A percentile compares a stretch with the other conserved stretches of the same genome.
phyloP scores from a whole-genome alignment of 2,797 vertebrate genomes.

The Chaetophractus vellerosus region DNA sequence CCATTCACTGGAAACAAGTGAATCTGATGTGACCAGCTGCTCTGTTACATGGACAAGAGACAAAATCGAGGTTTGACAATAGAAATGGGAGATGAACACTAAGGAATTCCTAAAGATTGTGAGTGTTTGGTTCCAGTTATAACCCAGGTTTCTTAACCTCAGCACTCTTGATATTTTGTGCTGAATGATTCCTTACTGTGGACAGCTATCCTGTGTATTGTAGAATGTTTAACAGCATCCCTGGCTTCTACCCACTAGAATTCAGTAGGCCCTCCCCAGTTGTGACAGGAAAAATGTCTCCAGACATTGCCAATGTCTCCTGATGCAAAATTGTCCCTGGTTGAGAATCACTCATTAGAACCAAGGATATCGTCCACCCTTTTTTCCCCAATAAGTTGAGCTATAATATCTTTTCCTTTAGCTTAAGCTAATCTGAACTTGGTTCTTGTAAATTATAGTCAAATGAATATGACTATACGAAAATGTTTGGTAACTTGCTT shows the following conservation, averaged over 20 bases:
- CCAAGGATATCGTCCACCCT: background rate
- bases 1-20: background rate
- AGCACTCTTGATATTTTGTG: background rate
- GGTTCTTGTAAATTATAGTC: background rate
- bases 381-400: background rate
- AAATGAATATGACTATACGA: background rate
- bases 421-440: background rate
- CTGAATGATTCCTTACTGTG: background rate
- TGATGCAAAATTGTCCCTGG: too few relatives aligned
- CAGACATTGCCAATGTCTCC: background rate
- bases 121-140: background rate
- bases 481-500: background rate
- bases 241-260: background rate
- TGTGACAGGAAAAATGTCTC: background rate
- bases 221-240: background rate
- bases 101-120: background rate
- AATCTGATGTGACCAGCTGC: background rate
- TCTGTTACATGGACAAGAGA: background rate
- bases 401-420: background rate
- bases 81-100: background rate
- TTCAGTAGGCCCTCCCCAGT: background rate
- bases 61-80: background rate
- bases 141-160: background rate
- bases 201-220: rapidly evolving
- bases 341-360: background rate